Conservation (phyloP, 1,140 invertebrate species). For the Phthorimaea operculella region DNA sequence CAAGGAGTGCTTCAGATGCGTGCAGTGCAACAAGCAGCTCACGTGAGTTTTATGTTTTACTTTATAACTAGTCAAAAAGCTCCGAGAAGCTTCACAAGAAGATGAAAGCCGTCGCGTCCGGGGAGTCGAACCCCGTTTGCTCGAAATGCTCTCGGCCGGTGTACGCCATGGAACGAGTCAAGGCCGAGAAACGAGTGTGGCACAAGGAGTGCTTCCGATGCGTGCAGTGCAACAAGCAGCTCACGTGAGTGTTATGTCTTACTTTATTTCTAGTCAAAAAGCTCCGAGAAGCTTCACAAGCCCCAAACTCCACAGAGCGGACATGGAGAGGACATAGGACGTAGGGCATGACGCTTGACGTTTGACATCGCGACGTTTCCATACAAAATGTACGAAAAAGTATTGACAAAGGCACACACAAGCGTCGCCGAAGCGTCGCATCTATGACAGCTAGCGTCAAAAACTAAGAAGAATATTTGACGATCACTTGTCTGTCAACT, state of each 20-base stretch:
- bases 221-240: constrained; percentile 86
- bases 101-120: constrained; percentile 54
- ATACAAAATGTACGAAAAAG: no score
- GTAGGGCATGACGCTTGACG: no score
- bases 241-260: no score
- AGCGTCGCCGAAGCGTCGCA: no score
- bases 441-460: no score
- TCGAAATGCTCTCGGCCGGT: constrained; percentile 85
- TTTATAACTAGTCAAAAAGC: constrained; percentile 49
- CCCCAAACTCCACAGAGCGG: no score
- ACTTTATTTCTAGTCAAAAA: constrained; percentile 49
- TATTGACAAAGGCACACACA: no score
- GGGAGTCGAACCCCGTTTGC: constrained; percentile 70
- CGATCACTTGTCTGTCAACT: no score
- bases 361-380: no score
- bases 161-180: constrained; percentile 94
- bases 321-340: no score
- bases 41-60: no score
- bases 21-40: constrained; percentile 88
- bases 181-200: constrained; percentile 86
- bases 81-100: constrained; percentile 62
- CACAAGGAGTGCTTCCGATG: constrained; percentile 95
- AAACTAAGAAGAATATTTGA: no score
- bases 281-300: constrained; percentile 59
- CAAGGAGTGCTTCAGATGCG: constrained; percentile 91